Conservation (phyloP, 2,113 vertebrate species). For the Apus apus region DNA sequence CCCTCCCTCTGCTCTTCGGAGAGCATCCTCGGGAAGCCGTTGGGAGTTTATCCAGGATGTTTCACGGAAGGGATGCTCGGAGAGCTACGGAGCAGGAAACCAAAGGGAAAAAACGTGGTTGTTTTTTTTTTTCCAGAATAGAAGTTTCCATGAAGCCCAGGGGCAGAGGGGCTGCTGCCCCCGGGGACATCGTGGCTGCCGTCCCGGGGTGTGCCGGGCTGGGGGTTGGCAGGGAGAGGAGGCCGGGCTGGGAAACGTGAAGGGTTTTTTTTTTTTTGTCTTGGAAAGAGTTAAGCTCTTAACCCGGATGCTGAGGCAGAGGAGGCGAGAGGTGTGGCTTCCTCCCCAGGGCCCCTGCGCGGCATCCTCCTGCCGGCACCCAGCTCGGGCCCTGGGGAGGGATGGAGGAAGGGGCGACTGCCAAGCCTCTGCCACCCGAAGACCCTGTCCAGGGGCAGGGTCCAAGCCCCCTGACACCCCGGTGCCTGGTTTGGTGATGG, state of each 20-base stretch:
- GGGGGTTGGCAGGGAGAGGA: not conserved
- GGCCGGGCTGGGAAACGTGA: not conserved
- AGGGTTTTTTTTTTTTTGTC: not conserved
- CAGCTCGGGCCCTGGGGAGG: not conserved
- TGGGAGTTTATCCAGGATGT: not conserved
- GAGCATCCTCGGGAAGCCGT: not conserved
- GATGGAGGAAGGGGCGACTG: no score
- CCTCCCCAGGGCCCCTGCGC: not conserved
- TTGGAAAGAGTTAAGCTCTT: slow-evolving; percentile 29
- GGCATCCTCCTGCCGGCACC: not conserved
- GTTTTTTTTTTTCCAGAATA: not conserved
- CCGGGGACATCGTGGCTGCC: not conserved
- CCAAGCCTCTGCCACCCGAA: not conserved
- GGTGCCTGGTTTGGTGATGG: not conserved
- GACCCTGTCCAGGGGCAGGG: not conserved
- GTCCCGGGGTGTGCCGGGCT: not conserved
- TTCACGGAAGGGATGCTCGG: not conserved
- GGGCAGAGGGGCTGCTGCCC: not conserved
- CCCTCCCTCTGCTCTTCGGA: not conserved
- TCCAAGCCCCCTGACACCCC: not conserved
- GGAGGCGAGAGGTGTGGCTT: slow-evolving; percentile 50
- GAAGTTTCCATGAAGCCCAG: not conserved
- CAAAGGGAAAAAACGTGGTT: rapidly evolving
- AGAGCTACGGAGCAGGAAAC: not conserved
- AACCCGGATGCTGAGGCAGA: slow-evolving; percentile 57